Conservation (phyloP, 2,113 vertebrate genomes). For the Aplodontia rufa region DNA sequence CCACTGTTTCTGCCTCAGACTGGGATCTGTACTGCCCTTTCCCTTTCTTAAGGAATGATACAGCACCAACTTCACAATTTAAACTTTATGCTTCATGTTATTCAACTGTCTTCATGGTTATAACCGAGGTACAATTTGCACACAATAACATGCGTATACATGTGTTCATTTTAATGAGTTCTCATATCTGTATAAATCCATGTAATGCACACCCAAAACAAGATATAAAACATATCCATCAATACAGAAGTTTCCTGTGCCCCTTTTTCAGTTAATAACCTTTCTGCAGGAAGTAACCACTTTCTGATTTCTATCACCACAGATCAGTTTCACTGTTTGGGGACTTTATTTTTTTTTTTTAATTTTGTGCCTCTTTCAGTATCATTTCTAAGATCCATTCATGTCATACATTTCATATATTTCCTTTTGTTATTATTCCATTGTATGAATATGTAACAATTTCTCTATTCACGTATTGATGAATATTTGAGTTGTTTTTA, state of each 20-base stretch:
- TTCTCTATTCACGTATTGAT: background rate
- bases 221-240: background rate
- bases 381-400: background rate
- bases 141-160: background rate
- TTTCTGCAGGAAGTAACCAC: background rate
- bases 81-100: background rate
- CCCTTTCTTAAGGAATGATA: background rate
- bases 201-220: background rate
- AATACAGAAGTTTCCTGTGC: background rate
- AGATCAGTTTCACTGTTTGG: background rate
- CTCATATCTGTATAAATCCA: background rate
- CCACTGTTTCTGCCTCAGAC: background rate
- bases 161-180: background rate
- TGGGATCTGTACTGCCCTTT: background rate
- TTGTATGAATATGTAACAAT: background rate
- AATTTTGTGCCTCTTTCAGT: background rate
- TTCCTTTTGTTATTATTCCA: background rate
- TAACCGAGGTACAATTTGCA: background rate
- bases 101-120: background rate
- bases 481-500: background rate
- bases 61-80: constrained; percentile 14
- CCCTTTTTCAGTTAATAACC: background rate
- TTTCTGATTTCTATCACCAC: background rate
- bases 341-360: background rate
- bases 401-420: background rate